A percentile compares a stretch with the other conserved stretches of the same genome.
phyloP scores from a whole-genome alignment of 2,888 invertebrate species.

The Graphium colonna region DNA sequence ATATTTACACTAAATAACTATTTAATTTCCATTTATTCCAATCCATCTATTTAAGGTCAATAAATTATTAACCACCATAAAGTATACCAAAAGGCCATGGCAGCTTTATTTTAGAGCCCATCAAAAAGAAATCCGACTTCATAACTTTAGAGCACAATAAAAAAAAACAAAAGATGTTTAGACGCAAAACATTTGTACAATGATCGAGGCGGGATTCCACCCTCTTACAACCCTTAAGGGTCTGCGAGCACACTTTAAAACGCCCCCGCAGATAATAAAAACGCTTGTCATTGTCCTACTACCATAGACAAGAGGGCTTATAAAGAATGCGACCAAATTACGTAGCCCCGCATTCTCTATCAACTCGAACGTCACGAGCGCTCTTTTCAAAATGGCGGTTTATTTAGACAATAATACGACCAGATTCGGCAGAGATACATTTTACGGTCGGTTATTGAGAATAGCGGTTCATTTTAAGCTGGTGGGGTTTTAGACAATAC shows the following conservation, averaged over 20 bases:
- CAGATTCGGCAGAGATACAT: too few species aligned
- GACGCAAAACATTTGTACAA: slow-evolving; percentile 27
- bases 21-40: too few species aligned
- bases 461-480: slow-evolving; percentile 35
- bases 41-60: too few species aligned
- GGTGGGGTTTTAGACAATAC: slow-evolving; percentile 54
- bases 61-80: too few species aligned
- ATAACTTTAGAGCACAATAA: neutral
- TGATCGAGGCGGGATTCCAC: slow-evolving; percentile 32
- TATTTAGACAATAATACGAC: too few species aligned
- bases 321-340: slow-evolving; percentile 44
- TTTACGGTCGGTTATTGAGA: neutral
- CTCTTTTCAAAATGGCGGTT: too few species aligned
- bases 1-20: too few species aligned
- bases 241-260: slow-evolving; percentile 59
- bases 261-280: slow-evolving; percentile 75
- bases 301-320: slow-evolving; percentile 68
- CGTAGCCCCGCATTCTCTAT: slow-evolving; percentile 30
- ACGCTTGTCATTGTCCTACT: slow-evolving; percentile 59
- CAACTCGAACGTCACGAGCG: neutral
- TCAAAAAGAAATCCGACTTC: neutral
- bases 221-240: slow-evolving; percentile 63
- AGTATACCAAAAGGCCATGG: too few species aligned
- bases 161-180: slow-evolving; percentile 12
- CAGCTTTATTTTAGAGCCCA: too few species aligned